Evolutionary conservation across 1,140 invertebrate species (phyloP).

Genomic region (Drosophila sp.): DNA sequence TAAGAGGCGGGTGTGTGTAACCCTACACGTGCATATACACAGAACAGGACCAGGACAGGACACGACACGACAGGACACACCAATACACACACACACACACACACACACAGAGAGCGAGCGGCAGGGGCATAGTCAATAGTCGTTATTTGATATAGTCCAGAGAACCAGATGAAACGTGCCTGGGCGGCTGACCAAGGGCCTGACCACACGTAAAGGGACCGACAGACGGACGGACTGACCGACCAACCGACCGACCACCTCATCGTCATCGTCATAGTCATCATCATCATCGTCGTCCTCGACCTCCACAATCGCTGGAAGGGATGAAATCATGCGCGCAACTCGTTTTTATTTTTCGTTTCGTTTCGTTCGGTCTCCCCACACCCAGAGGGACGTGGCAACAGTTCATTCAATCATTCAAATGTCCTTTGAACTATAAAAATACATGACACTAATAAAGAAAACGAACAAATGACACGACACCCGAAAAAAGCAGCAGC

Average conservation of each 20-base stretch:
- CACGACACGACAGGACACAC: conserved; percentile 33
- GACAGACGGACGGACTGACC: neutral
- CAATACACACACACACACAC: neutral
- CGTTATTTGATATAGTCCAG: conserved; percentile 81
- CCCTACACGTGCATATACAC: conserved; percentile 68
- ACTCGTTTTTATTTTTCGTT: conserved; percentile 64
- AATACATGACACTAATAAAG: conserved; percentile 83
- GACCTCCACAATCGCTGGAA: conserved; percentile 54
- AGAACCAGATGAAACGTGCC: conserved; percentile 79
- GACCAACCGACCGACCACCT: conserved; percentile 27
- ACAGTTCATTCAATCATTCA: conserved; percentile 83
- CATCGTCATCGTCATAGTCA: too few species aligned
- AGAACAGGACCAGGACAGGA: conserved; percentile 36
- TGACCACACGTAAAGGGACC: conserved; percentile 70
- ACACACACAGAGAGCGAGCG: conserved; percentile 5
- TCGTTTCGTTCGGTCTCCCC: conserved; percentile 17
- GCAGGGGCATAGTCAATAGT: conserved; percentile 76
- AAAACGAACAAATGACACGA: conserved; percentile 82
- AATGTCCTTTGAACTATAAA: conserved; percentile 83
- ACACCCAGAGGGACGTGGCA: conserved; percentile 27
- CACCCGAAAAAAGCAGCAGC: conserved; percentile 34
- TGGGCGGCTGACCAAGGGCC: conserved; percentile 72
- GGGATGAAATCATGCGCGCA: conserved; percentile 83
- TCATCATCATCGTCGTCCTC: neutral
- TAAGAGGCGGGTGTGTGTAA: conserved; percentile 50